These are phyloP conservation scores for Amblyopsis hoosieri DNA, from an alignment of 2,797 vertebrate genomes.

Conservation along the genomic window DNA sequence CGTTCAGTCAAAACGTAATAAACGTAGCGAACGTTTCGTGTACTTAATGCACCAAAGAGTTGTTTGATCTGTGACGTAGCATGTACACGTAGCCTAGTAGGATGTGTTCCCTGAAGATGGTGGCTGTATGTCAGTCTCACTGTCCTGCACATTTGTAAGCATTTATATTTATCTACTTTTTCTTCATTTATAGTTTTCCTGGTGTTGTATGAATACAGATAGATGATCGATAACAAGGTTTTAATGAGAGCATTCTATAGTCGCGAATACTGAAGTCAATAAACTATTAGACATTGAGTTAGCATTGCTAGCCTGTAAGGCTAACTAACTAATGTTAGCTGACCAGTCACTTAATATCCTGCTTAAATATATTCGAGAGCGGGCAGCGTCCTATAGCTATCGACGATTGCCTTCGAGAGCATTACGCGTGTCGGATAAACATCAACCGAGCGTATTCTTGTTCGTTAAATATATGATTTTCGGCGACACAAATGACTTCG, in stretches of 20 bases:
- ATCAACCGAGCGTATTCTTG: no score
- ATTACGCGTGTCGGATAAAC: no score
- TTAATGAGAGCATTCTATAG: constrained; percentile 11
- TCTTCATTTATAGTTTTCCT: constrained; percentile 41
- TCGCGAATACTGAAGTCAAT: not conserved
- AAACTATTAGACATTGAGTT: constrained; percentile 49
- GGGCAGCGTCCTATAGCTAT: constrained; percentile 10
- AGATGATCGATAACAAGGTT: not conserved
- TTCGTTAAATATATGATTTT: not conserved
- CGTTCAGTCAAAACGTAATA: no score
- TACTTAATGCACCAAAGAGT: constrained; percentile 37
- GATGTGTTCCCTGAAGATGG: constrained; percentile 84
- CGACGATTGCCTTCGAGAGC: not conserved
- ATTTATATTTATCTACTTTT: constrained; percentile 36
- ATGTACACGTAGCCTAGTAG: constrained; percentile 89
- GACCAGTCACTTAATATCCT: constrained; percentile 50
- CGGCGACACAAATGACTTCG: constrained; percentile 10
- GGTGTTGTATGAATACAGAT: constrained; percentile 40
- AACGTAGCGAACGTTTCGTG: no score
- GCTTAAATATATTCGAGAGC: constrained; percentile 43
- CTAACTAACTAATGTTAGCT: constrained; percentile 68
- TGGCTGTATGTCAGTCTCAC: constrained; percentile 74
- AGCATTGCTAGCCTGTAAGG: constrained; percentile 53
- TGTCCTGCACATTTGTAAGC: constrained; percentile 76
- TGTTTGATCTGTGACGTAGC: constrained; percentile 75